Evolutionary conservation across 2,888 invertebrate genomes (phyloP), one percentile per base, ranked within the genome.

Genomic region (Megamerina dolium): DNA sequence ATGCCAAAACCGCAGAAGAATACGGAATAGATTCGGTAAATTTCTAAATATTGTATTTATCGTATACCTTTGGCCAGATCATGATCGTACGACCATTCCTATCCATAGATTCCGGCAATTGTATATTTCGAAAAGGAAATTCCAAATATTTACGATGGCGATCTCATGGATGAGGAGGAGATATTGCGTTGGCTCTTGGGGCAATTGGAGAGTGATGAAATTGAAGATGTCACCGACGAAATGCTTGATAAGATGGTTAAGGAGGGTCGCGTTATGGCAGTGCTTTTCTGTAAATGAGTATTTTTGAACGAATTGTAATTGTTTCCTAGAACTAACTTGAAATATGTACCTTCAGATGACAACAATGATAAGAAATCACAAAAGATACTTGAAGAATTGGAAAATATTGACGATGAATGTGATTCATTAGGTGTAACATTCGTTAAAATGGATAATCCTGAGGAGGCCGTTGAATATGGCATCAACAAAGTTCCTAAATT

Each of bases 111-210:
- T 41, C 93, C 93, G 17, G 79, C 88, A 35, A 85, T 93, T 57
- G 91, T 93, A 51, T 93, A 92, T 74, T 93, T 91, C 72, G 92
- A 93, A 72, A 91, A 90, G 66, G 85, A 89, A 72, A 85, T 92
- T 63, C 93, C 93, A 46, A 91, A 89, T 72, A 80, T 93, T 56
- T 93, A 90, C 72, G 90, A 91, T 66, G 93, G 87, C 80, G 88
- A 91, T 69, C 77, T 91, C 56, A 86, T 87, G 69, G 85, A 89
- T 66, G 91, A 91, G 73, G 88, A 90, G 60, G 85, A 88, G 66
- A 87, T 91, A 55, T 74, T 92, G 41, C 86, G 87, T 63, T 92
- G 92, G 92, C 74, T 92, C 26, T 78, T 90, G 47, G 82, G 83
- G 51, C 92, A 92, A 70, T 75, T 90, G 54, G 90, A 91, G 67